Conservation (phyloP, 2,113 vertebrate genomes). For the Ovibos moschatus region DNA sequence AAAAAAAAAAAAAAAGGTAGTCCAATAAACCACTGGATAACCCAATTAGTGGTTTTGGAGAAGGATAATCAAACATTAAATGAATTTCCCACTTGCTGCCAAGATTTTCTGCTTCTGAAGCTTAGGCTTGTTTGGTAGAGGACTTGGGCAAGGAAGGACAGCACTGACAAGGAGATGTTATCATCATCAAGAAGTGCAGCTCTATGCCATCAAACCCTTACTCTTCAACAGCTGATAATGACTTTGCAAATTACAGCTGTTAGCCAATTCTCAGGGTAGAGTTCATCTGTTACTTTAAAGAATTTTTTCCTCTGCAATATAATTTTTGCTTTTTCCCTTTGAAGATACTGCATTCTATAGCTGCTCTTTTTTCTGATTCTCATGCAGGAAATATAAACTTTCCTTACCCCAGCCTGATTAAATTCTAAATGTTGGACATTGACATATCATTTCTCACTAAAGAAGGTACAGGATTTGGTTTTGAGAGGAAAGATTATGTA, state of each 20-base stretch:
- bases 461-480: background rate
- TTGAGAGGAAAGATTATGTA: background rate
- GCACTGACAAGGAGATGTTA: slow-evolving; percentile 1
- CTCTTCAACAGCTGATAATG: slow-evolving; percentile 56
- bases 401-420: background rate
- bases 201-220: background rate
- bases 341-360: slow-evolving; percentile 6
- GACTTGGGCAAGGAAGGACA: background rate
- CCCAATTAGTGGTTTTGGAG: slow-evolving; percentile 33
- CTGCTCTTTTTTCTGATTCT: background rate
- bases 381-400: slow-evolving; percentile 9
- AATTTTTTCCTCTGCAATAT: slow-evolving; percentile 17
- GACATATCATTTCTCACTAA: slow-evolving; percentile 7
- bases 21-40: slow-evolving; percentile 18
- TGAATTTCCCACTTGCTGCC: background rate
- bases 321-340: slow-evolving; percentile 46
- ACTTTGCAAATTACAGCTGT: slow-evolving; percentile 56
- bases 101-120: background rate
- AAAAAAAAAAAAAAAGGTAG: slow-evolving; percentile 27
- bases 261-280: slow-evolving; percentile 61
- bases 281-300: slow-evolving; percentile 52
- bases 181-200: background rate
- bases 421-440: slow-evolving; percentile 25
- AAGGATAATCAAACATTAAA: slow-evolving; percentile 33
- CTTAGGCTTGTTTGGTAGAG: background rate